phyloP scores from a whole-genome alignment of 2,113 vertebrate genomes.

The Tretioscincus oriximinensis region DNA sequence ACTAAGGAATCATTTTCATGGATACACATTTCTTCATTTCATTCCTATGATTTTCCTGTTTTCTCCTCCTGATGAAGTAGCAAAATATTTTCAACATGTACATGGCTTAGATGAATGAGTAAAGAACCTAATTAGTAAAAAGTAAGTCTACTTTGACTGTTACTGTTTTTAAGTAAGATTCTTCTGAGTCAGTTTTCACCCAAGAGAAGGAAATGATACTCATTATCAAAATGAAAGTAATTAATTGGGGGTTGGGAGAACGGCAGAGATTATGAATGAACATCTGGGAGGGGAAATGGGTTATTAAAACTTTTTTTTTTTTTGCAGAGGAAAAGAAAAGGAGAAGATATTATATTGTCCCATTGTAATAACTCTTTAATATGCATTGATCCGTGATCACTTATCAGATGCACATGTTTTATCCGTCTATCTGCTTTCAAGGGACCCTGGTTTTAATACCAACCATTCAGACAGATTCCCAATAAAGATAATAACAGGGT shows the following conservation, averaged over 20 bases:
- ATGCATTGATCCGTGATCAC: slow-evolving; percentile 43
- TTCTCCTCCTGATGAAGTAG: slow-evolving; percentile 16
- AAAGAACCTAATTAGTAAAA: slow-evolving; percentile 36
- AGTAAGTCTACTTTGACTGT: slow-evolving; percentile 21
- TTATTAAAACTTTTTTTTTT: slow-evolving; percentile 34
- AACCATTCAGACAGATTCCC: slow-evolving; percentile 53
- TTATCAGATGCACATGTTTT: slow-evolving; percentile 16
- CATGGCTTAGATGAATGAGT: background rate
- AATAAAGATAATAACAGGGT: slow-evolving; percentile 50
- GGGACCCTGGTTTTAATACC: slow-evolving; percentile 36
- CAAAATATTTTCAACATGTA: background rate
- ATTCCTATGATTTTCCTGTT: slow-evolving; percentile 12
- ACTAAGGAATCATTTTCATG: slow-evolving; percentile 24
- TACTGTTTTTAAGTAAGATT: slow-evolving; percentile 12
- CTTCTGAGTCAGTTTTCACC: background rate
- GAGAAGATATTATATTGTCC: slow-evolving; percentile 46
- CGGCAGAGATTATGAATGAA: slow-evolving; percentile 46
- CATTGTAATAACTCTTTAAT: slow-evolving; percentile 57
- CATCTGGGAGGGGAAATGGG: slow-evolving; percentile 47
- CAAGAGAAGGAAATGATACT: slow-evolving; percentile 39
- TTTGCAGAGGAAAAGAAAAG: slow-evolving; percentile 23
- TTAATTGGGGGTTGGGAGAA: slow-evolving; percentile 54
- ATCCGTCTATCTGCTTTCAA: slow-evolving; percentile 52
- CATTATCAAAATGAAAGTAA: slow-evolving; percentile 60
- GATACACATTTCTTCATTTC: too few relatives aligned